phyloP scores from a whole-genome alignment of 1,140 invertebrate genomes.

The Bombus waltoni region DNA sequence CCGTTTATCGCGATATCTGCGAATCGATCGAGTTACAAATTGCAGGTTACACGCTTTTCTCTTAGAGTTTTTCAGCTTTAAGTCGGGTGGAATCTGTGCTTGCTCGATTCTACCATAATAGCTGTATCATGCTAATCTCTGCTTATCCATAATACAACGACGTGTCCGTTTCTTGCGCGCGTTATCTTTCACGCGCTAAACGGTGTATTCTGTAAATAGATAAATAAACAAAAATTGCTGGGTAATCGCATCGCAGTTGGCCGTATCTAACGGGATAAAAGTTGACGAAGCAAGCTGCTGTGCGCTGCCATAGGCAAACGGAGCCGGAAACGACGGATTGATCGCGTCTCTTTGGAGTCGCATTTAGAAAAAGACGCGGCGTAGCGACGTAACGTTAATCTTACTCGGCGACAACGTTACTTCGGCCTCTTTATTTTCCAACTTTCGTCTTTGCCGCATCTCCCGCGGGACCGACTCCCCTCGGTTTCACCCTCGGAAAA shows the following conservation, averaged over 20 bases:
- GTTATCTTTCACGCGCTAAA: too few relatives aligned
- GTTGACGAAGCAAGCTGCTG: not conserved
- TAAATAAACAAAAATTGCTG: not conserved
- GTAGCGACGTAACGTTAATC: conserved; percentile 33
- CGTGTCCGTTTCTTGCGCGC: too few relatives aligned
- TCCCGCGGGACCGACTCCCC: conserved; percentile 51
- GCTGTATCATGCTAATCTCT: too few relatives aligned
- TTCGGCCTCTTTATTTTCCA: conserved; percentile 54
- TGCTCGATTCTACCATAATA: too few relatives aligned
- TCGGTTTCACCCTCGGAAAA: conserved; percentile 35
- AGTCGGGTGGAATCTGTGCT: rapidly evolving
- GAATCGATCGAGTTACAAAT: too few relatives aligned
- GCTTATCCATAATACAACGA: too few relatives aligned
- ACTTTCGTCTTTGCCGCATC: conserved; percentile 28
- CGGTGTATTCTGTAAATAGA: not conserved
- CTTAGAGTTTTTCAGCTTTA: too few relatives aligned
- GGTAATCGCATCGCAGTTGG: not conserved
- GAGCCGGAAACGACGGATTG: conserved; percentile 20
- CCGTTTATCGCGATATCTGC: too few relatives aligned
- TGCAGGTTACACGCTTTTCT: too few relatives aligned
- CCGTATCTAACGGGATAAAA: not conserved
- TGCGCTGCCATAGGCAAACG: not conserved
- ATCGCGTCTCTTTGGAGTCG: not conserved
- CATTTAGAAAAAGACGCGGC: not conserved
- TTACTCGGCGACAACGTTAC: conserved; percentile 45